Conservation (phyloP, 2,888 invertebrate species). For the Sturmia bella region DNA sequence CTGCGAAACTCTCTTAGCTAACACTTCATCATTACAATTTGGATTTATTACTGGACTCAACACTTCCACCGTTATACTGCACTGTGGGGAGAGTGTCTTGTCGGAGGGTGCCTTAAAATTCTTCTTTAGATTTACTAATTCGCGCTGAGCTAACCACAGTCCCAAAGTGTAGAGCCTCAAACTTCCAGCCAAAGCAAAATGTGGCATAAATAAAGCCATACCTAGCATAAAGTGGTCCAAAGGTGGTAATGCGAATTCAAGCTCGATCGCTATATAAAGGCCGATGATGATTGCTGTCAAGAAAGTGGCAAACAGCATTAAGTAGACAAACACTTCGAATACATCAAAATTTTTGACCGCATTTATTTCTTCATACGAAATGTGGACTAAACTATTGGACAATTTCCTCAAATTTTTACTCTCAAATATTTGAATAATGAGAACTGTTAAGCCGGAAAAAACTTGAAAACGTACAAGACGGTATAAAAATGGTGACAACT, state of each 20-base stretch:
- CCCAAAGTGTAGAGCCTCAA: constrained; percentile 69
- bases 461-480: constrained; percentile 74
- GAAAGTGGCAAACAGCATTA: constrained; percentile 73
- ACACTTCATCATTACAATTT: background rate
- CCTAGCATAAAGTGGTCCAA: constrained; percentile 75
- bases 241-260: constrained; percentile 77
- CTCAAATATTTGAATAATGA: constrained; percentile 73
- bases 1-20: background rate
- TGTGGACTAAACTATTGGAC: constrained; percentile 69
- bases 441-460: constrained; percentile 74
- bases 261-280: constrained; percentile 76
- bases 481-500: constrained; percentile 75
- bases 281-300: constrained; percentile 71
- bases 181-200: constrained; percentile 74
- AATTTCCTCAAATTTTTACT: constrained; percentile 71
- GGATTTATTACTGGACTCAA: constrained; percentile 32
- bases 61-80: constrained; percentile 32
- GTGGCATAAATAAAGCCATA: constrained; percentile 77
- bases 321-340: constrained; percentile 71
- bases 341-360: constrained; percentile 46
- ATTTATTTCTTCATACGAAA: constrained; percentile 32
- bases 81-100: background rate
- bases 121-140: constrained; percentile 65
- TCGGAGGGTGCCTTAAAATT: constrained; percentile 27
- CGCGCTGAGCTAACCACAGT: constrained; percentile 73